Evolutionary conservation across 2,888 invertebrate genomes (phyloP), one percentile per base, ranked within the genome.

Genomic region (Syrista parreyssii): DNA sequence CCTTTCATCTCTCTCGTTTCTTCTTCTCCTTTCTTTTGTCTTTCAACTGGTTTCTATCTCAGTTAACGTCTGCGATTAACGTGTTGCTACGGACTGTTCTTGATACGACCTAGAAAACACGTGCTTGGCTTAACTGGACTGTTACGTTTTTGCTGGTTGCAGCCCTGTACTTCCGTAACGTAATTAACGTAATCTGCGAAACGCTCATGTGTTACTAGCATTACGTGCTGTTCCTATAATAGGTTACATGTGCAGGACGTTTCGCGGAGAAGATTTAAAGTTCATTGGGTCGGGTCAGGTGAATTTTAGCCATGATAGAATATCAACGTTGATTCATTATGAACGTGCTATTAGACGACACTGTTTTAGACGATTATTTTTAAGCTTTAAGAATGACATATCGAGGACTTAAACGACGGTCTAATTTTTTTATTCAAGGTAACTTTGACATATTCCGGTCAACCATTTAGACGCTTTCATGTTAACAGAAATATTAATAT

Each of bases 221-320:
- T 23, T 55, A 55, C 9, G 55, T 55, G 55, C 9, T 55, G 2
- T 55, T 55, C 23, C 55, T 55, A 9, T 55, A 55, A 55, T 55
- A 55, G 55, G 55, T 55, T 55, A 23, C 23, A 9, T 23, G 55
- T 55, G 23, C 15, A 23, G 9, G 23, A 23, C 23, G 55, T 55
- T 55, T 9, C 55, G 6, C 55, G 55, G 23, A 55, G 55, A 23
- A 55, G 85, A 86, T 85, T 83, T 81, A 86, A 86, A 86, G 86
- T 86, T 86, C 84, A 86, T 84, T 84, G 82, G 85, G 84, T 84
- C 84, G 83, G 79, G 82, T 84, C 83, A 79, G 78, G 81, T 80
- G 81, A 82, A 84, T 83, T 55, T 55, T 55, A 9, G 23, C 55
- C 23, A 55, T 9, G 23, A 55, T 23, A 55, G 23, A 55, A 55